Conservation (phyloP, 2,797 vertebrate genomes). For the Eutrigla gurnardus region DNA sequence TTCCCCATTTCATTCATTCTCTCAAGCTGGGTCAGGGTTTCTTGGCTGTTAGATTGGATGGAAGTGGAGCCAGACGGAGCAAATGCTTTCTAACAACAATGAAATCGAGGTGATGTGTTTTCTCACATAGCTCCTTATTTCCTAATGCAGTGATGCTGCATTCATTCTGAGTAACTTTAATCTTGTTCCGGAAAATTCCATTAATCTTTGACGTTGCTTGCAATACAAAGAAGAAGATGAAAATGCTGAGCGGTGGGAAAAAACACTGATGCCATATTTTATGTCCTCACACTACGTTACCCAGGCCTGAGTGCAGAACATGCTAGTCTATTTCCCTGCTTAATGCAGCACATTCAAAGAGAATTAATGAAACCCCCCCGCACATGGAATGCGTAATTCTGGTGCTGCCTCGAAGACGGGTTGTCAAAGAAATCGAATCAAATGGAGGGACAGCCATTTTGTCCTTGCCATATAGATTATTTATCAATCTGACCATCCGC, state of each 20-base stretch:
- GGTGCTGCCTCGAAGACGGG: conserved; percentile 58
- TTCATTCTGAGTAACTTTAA: conserved; percentile 74
- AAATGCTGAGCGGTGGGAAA: conserved; percentile 75
- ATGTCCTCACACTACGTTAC: conserved; percentile 68
- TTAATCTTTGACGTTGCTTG: conserved; percentile 75
- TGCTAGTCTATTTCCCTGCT: conserved; percentile 67
- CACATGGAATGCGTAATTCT: conserved; percentile 52
- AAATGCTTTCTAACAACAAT: conserved; percentile 78
- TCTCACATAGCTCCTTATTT: conserved; percentile 73
- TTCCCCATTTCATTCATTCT: conserved; percentile 62
- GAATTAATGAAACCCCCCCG: conserved; percentile 63
- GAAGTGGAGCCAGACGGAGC: conserved; percentile 62
- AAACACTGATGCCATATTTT: conserved; percentile 73
- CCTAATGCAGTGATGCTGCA: conserved; percentile 68
- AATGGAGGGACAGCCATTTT: conserved; percentile 78
- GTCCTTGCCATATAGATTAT: conserved; percentile 82
- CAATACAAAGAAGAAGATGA: conserved; percentile 69
- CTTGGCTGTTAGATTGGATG: conserved; percentile 65
- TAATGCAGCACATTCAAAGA: conserved; percentile 75
- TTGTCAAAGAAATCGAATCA: conserved; percentile 79
- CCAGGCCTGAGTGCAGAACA: conserved; percentile 57
- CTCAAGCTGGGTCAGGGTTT: conserved; percentile 58
- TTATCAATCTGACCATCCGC: conserved; percentile 80
- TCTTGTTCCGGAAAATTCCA: conserved; percentile 79
- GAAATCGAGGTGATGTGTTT: conserved; percentile 75